phyloP scores from a whole-genome alignment of 2,113 vertebrate species.

The Crotalus horridus region DNA sequence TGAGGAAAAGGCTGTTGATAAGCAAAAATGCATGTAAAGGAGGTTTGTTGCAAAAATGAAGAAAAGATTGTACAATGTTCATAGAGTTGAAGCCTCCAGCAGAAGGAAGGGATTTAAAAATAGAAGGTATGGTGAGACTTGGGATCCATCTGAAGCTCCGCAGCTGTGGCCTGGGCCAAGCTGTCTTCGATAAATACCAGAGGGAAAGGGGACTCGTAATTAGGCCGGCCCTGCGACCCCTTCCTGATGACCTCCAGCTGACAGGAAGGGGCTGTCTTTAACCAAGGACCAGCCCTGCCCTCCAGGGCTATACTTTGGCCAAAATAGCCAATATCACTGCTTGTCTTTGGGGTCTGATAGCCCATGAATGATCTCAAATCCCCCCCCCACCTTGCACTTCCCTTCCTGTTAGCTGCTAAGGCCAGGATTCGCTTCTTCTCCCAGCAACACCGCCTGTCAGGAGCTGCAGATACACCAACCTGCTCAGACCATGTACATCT shows the following conservation, averaged over 20 bases:
- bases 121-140: neutral
- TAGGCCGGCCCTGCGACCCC: neutral
- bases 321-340: neutral
- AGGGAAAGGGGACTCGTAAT: neutral
- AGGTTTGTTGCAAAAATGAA: neutral
- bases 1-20: neutral
- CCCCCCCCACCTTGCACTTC: neutral
- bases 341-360: neutral
- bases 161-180: neutral
- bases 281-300: neutral
- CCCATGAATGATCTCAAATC: neutral
- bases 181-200: neutral
- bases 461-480: accelerated
- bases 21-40: neutral
- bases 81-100: neutral
- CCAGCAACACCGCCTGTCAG: neutral
- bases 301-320: neutral
- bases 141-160: neutral
- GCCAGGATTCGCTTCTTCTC: neutral
- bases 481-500: neutral
- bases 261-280: neutral
- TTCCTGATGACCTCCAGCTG: neutral
- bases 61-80: neutral
- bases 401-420: neutral
- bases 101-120: neutral